Base-by-base conservation (phyloP, 2,888 invertebrate genomes). In the Glaucopsyche alexis region DNA sequence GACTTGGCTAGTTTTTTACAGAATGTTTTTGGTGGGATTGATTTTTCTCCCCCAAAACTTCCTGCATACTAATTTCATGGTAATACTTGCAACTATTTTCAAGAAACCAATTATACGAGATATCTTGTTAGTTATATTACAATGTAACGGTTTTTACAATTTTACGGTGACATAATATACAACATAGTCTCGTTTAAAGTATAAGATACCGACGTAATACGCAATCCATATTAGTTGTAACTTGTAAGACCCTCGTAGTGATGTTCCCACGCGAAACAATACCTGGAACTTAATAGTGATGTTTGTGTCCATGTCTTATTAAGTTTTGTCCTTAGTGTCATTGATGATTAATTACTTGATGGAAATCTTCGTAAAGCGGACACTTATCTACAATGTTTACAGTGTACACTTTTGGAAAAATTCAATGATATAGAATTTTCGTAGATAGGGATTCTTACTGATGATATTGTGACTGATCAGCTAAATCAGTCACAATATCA, bases 181-280 rank as follows among this genome's bases (percentile, higher is more conserved):
- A 29, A 29, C 3, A 29, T 29, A 3, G 4, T 29, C 29, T 29
- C 0, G 29, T 29, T 29, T 29, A 29, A 14, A 49, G 49, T 49
- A 49, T 13, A 4, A 49, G 9, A 4, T 49, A 5, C 42, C 42
- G 42, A 42, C 42, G 1, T 49, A 49, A 49, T 29, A 19, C 55
- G 9, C n/a, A n/a, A n/a, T n/a, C n/a, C n/a, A 11, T 19, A 55
- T 19, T 55, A 19, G 55, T 52, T 9, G 29, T 60, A 19, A 60
- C 29, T 60, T 52, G n/a, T 19, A 29, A 60, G 29, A 19, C 29
- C 38, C 19, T 19, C 16, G 9, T 60, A 29, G 60, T 60, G 60
- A 38, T 60, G 60, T 60, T 60, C 60, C 60, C 60, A 60, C 60
- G 60, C 29, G 60, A 60, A 38, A 60, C 60, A 60, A 60, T 60